Evolutionary conservation across 1,140 invertebrate species (phyloP).

Genomic region (Drosophila biarmipes): DNA sequence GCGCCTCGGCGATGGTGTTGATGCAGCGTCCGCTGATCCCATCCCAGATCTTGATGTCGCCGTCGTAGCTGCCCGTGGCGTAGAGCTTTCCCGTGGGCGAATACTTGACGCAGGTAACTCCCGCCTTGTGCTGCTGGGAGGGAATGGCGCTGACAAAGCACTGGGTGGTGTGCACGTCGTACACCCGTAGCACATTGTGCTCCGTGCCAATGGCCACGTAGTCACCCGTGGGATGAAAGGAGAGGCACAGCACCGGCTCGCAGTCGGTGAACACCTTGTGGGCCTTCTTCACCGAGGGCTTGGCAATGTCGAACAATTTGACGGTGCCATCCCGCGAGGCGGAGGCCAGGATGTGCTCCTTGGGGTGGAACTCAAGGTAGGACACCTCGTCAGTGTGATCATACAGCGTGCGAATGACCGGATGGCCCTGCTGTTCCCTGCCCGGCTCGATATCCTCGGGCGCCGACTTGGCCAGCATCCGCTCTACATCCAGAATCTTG

Average conservation of each 20-base stretch:
- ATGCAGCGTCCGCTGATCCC: conserved; percentile 97
- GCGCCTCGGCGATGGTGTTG: conserved; percentile 96
- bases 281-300: conserved; percentile 98
- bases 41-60: conserved; percentile 98
- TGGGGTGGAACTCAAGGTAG: conserved; percentile 98
- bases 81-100: conserved; percentile 94
- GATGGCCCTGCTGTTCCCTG: conserved; percentile 96
- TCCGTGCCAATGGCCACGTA: conserved; percentile 96
- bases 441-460: conserved; percentile 92
- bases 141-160: conserved; percentile 97
- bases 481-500: conserved; percentile 98
- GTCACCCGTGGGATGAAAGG: conserved; percentile 98
- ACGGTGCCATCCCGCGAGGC: conserved; percentile 97
- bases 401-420: conserved; percentile 99
- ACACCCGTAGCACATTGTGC: conserved; percentile 95
- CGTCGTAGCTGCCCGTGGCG: conserved; percentile 96
- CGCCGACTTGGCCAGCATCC: conserved; percentile 97
- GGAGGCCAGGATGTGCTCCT: conserved; percentile 95
- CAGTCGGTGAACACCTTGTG: conserved; percentile 97
- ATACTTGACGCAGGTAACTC: conserved; percentile 94
- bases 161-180: conserved; percentile 97
- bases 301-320: conserved; percentile 98
- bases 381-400: conserved; percentile 99
- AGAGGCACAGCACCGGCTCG: conserved; percentile 93
- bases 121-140: conserved; percentile 94